Base-by-base conservation (phyloP, 2,797 vertebrate genomes). In the Falco novaeseelandiae region DNA sequence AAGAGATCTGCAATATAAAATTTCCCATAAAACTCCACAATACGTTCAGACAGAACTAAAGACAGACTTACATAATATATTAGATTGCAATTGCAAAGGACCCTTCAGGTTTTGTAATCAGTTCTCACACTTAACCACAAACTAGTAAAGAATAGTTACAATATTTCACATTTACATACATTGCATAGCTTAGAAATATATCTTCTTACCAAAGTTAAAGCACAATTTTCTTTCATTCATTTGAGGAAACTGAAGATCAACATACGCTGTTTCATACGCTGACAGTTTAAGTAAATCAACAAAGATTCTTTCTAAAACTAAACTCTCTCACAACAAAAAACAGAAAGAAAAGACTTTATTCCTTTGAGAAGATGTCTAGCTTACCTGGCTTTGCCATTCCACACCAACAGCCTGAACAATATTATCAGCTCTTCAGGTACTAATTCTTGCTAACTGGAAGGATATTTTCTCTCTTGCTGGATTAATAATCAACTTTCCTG, bases 401-500 rank as follows among this genome's bases (percentile, higher is more conserved):
- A 98, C 97, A 96, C 96, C 91, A 27, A 96, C 96, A 93, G 92
- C 96, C 96, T 90, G 97, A 98, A 97, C 98, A 98, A 98, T 98
- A 98, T 98, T 98, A 98, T 98, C 98, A 98, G 97, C 97, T 98
- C 98, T 97, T 98, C 95, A 90, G 97, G 98, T 98, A 98, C 97
- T 98, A 98, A 98, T 98, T 98, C 98, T 98, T 98, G 98, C 97
- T 97, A 98, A 98, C 98, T 97, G 97, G 98, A 98, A 98, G 98
- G 97, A 98, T 98, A 98, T 98, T 98, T 98, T 98, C 97, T 98
- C 98, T 97, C 98, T 98, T 98, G 97, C 98, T 98, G 98, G 98
- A 99, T 99, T 99, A 99, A 99, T 99, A 99, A 99, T 99, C 99
- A 99, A 99, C 98, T 99, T 98, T 98, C 98, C 98, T 99, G 99